Evolutionary conservation across 2,113 vertebrate genomes (phyloP).

Genomic region (Neolamprologus cancellatus): DNA sequence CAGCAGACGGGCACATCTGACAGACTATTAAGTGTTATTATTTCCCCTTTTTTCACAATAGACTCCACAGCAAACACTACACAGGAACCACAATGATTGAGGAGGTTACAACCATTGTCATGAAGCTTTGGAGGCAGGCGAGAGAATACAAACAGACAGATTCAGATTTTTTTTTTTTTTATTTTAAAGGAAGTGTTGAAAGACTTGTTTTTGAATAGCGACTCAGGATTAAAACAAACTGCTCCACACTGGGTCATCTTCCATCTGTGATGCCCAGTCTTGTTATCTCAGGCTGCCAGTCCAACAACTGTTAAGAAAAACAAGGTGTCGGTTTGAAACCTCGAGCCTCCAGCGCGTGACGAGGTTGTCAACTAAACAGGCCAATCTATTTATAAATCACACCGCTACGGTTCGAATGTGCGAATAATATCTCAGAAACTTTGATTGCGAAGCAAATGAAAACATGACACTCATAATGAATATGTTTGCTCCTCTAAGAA

Average conservation of each 20-base stretch:
- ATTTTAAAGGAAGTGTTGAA: conserved; percentile 26
- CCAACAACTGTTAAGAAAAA: conserved; percentile 12
- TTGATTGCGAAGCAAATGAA: neutral
- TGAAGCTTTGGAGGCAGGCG: conserved; percentile 24
- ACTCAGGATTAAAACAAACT: conserved; percentile 35
- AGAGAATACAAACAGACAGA: conserved; percentile 53
- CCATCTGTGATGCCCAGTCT: conserved; percentile 22
- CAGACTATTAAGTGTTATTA: conserved; percentile 69
- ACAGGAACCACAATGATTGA: conserved; percentile 56
- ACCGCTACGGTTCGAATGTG: neutral
- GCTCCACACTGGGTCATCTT: conserved; percentile 24
- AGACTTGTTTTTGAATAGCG: conserved; percentile 41
- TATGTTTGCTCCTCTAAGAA: neutral
- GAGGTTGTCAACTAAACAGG: neutral
- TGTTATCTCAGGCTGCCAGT: conserved; percentile 34
- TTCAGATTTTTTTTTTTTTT: neutral
- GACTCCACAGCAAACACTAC: conserved; percentile 40
- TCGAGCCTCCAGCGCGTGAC: neutral
- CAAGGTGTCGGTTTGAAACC: neutral
- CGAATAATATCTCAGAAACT: neutral
- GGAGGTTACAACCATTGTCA: conserved; percentile 61
- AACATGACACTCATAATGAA: neutral
- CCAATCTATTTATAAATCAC: neutral
- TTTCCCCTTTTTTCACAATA: conserved; percentile 30
- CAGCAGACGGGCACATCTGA: conserved; percentile 61